phyloP scores from a whole-genome alignment of 2,797 vertebrate genomes.

The Zalophus californianus region DNA sequence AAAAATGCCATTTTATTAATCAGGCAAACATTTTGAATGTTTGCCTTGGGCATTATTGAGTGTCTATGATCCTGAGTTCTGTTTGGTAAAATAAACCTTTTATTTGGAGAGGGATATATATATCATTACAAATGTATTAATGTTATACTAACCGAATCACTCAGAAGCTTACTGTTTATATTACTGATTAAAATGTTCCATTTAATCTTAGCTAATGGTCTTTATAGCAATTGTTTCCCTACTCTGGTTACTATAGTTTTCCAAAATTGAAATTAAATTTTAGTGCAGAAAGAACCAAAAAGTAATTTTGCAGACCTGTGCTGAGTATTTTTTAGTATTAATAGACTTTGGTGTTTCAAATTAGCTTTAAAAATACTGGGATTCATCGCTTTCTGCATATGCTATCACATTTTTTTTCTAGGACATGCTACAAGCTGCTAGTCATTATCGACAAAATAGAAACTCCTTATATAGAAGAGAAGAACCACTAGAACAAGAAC shows the following conservation, averaged over 20 bases:
- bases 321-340: neutral
- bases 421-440: conserved; percentile 96
- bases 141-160: neutral
- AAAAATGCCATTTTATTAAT: neutral
- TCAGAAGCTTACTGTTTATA: neutral
- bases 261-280: conserved; percentile 34
- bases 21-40: neutral
- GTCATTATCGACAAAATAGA: conserved; percentile 94
- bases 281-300: neutral
- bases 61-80: neutral
- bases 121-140: neutral
- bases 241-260: neutral
- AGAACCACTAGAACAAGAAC: conserved; percentile 89
- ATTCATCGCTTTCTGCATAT: neutral
- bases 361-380: neutral
- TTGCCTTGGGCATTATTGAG: neutral
- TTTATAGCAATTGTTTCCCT: neutral
- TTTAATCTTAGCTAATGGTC: neutral
- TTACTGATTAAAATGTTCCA: neutral
- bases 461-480: conserved; percentile 91
- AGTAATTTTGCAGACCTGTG: neutral
- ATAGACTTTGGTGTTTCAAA: neutral
- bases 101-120: neutral
- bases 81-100: neutral
- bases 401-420: conserved; percentile 76